phyloP scores from a whole-genome alignment of 2,888 invertebrate genomes.

The Cheiracanthium punctorium region DNA sequence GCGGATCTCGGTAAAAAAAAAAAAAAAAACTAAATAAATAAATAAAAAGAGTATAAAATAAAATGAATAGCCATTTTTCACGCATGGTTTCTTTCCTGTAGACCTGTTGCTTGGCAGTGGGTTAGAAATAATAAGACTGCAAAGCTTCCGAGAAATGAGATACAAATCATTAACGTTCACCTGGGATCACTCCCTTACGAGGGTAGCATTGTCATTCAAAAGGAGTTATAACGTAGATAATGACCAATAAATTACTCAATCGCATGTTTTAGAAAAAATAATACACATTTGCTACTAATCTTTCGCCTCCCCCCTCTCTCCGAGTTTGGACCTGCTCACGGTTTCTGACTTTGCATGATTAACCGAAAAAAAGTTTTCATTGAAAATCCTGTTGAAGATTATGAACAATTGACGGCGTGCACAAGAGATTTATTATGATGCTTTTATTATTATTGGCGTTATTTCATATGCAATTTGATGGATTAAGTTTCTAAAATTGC shows the following conservation, averaged over 20 bases:
- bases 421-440: too few relatives aligned
- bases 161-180: not conserved
- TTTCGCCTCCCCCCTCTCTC: too few relatives aligned
- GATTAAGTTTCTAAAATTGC: too few relatives aligned
- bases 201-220: not conserved
- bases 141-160: not conserved
- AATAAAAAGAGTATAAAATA: not conserved
- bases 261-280: not conserved
- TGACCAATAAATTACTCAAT: constrained; percentile 4
- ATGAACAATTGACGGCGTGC: too few relatives aligned
- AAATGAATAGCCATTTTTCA: constrained; percentile 8
- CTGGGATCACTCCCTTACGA: not conserved
- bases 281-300: too few relatives aligned
- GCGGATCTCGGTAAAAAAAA: not conserved
- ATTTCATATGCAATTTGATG: too few relatives aligned
- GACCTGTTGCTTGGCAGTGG: constrained; percentile 2
- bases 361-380: too few relatives aligned
- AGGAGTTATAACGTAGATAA: not conserved
- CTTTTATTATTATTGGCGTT: too few relatives aligned
- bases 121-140: not conserved
- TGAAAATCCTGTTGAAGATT: too few relatives aligned
- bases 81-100: not conserved
- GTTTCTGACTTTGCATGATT: too few relatives aligned
- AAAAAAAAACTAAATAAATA: too few relatives aligned
- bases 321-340: too few relatives aligned